Evolutionary conservation across 2,797 vertebrate genomes (phyloP).

Genomic region (Microctenopoma lineatum): DNA sequence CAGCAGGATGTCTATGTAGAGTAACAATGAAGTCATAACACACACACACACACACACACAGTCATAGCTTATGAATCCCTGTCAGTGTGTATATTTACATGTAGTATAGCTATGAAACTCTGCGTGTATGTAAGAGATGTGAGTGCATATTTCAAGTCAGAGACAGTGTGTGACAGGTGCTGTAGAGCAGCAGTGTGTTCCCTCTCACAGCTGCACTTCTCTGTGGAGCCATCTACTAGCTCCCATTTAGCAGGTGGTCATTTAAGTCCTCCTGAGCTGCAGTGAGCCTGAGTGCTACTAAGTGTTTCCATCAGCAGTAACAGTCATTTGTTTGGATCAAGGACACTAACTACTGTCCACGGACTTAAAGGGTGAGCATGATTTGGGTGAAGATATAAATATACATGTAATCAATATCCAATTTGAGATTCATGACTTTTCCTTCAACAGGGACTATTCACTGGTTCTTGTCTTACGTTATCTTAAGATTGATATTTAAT

Average conservation of each 20-base stretch:
- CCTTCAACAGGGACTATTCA: no score
- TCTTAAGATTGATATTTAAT: no score
- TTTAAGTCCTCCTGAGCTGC: conserved; percentile 33
- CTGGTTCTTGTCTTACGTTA: no score
- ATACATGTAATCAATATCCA: conserved; percentile 37
- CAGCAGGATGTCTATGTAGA: neutral
- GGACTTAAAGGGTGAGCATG: neutral
- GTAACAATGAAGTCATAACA: neutral
- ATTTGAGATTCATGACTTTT: conserved; percentile 29
- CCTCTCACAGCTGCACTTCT: conserved; percentile 13
- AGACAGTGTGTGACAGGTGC: conserved; percentile 12
- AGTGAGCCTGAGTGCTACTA: conserved; percentile 11
- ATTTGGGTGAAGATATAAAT: conserved; percentile 26
- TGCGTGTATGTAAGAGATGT: neutral
- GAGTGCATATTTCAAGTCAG: neutral
- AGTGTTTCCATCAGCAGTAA: conserved; percentile 34
- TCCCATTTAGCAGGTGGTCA: conserved; percentile 23
- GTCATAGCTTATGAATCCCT: conserved; percentile 8
- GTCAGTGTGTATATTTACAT: neutral
- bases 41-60: neutral
- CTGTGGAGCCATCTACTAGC: conserved; percentile 17
- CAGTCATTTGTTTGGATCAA: conserved; percentile 22
- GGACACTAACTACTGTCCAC: conserved; percentile 8
- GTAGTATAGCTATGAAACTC: neutral
- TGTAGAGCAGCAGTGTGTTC: neutral